A percentile compares a stretch with the other conserved stretches of the same genome.
phyloP scores from a whole-genome alignment of 2,888 invertebrate species.

The Chaetogeoica ovagalla region DNA sequence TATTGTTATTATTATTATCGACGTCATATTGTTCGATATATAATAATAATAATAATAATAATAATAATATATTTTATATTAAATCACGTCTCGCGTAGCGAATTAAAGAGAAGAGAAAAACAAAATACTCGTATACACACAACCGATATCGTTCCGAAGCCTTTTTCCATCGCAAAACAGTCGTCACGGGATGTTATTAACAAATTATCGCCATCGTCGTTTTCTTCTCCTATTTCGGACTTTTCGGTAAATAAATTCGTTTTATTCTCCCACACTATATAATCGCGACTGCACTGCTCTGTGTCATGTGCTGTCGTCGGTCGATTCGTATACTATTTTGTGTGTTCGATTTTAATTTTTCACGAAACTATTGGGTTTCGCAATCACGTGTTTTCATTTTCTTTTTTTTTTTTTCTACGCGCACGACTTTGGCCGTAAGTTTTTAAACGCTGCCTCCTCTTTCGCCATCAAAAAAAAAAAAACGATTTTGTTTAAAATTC shows the following conservation, averaged over 20 bases:
- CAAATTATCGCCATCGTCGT: neutral
- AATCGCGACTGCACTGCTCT: too few species aligned
- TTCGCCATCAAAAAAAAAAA: too few species aligned
- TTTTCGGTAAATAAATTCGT: neutral
- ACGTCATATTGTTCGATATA: neutral
- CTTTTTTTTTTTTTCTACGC: too few species aligned
- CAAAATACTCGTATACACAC: neutral
- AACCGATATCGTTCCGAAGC: slow-evolving; percentile 14
- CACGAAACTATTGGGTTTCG: too few species aligned
- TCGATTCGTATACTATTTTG: neutral
- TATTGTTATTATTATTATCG: neutral
- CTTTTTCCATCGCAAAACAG: neutral
- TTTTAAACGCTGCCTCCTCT: too few species aligned
- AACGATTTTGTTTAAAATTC: too few species aligned
- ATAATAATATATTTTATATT: too few species aligned
- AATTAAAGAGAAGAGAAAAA: slow-evolving; percentile 34
- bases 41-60: too few species aligned
- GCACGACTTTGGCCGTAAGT: too few species aligned
- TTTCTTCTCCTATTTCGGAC: neutral
- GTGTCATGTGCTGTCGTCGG: too few species aligned
- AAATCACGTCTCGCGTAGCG: slow-evolving; percentile 30
- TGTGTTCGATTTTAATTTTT: too few species aligned
- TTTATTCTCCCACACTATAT: neutral
- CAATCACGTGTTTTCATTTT: too few species aligned
- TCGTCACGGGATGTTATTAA: slow-evolving; percentile 18